Evolutionary conservation across 2,797 vertebrate genomes (phyloP).

Genomic region (Sternarchorhynchus goeldii): DNA sequence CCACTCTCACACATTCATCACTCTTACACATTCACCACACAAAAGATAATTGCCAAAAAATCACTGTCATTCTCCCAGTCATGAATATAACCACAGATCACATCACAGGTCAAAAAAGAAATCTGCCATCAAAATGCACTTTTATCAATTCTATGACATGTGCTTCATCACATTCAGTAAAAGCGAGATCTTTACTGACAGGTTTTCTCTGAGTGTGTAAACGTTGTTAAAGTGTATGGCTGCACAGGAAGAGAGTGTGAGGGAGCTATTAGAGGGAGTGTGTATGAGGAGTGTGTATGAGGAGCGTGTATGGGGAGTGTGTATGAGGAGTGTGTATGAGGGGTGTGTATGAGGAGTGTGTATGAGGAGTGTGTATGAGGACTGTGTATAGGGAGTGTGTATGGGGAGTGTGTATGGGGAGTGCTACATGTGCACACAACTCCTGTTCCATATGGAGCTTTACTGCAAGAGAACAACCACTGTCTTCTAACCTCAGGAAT

Average conservation of each 20-base stretch:
- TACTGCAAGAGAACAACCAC: slow-evolving; percentile 39
- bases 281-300: neutral
- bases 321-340: neutral
- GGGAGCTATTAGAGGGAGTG: neutral
- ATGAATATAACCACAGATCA: neutral
- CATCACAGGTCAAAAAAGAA: too few relatives aligned
- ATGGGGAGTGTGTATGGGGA: neutral
- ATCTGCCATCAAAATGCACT: too few relatives aligned
- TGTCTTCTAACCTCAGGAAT: slow-evolving; percentile 26
- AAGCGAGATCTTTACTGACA: too few relatives aligned
- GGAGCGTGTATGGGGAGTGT: neutral
- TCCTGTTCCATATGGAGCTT: slow-evolving; percentile 30
- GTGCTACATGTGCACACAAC: neutral
- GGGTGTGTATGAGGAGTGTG: neutral
- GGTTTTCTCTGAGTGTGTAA: too few relatives aligned
- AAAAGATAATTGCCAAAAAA: too few relatives aligned
- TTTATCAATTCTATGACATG: too few relatives aligned
- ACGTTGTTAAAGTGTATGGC: too few relatives aligned
- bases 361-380: neutral
- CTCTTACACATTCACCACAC: too few relatives aligned
- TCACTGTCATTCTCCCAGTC: neutral
- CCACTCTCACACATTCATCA: too few relatives aligned
- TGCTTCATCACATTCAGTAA: too few relatives aligned
- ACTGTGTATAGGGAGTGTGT: neutral
- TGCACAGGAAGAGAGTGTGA: too few relatives aligned